These are phyloP conservation scores for Axis porcinus DNA, from an alignment of 2,113 vertebrate species.

Conservation along the genomic window DNA sequence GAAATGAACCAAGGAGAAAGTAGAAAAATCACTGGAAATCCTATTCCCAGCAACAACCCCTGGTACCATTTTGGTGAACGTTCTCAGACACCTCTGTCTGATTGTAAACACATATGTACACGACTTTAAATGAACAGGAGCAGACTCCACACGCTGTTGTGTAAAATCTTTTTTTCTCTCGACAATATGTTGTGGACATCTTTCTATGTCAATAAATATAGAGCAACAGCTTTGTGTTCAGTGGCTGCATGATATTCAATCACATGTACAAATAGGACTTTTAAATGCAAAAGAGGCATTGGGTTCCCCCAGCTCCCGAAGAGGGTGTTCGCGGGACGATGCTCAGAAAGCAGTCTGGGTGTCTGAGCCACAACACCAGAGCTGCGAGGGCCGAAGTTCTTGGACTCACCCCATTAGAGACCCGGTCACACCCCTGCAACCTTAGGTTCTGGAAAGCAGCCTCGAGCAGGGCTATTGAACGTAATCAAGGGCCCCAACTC, in stretches of 20 bases:
- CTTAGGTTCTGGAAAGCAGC: background rate
- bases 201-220: constrained; percentile 54
- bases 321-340: background rate
- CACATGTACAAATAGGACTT: background rate
- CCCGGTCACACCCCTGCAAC: background rate
- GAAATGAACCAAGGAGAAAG: constrained; percentile 20
- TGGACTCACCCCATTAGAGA: background rate
- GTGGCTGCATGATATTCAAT: background rate
- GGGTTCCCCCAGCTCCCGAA: rapidly evolving
- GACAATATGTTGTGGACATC: constrained; percentile 65
- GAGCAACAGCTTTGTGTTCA: background rate
- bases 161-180: background rate
- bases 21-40: background rate
- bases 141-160: constrained; percentile 28
- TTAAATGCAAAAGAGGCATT: background rate
- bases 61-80: background rate
- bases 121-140: background rate
- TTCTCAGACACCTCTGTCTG: constrained; percentile 7
- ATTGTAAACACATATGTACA: constrained; percentile 48
- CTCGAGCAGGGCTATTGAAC: rapidly evolving
- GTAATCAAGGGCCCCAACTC: rapidly evolving
- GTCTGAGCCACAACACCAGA: rapidly evolving
- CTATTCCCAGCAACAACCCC: background rate
- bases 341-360: background rate
- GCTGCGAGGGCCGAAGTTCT: background rate